A percentile compares a stretch with the other conserved stretches of the same genome.
Evolutionary conservation across 2,113 vertebrate genomes (phyloP).

Genomic region (Ptilonorhynchus violaceus): DNA sequence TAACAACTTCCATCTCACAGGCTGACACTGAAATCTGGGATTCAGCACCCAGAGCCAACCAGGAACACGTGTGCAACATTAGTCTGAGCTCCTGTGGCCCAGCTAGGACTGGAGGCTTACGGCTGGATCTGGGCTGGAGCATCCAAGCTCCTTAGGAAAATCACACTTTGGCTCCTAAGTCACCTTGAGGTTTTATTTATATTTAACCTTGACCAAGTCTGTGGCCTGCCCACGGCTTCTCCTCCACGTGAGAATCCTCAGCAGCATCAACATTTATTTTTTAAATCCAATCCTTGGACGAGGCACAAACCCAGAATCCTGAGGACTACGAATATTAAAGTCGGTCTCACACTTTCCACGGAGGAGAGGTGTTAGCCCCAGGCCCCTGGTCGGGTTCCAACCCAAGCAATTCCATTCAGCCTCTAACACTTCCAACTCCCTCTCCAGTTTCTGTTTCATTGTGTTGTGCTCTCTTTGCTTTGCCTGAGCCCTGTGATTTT

Average conservation of each 20-base stretch:
- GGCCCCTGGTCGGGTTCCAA: neutral
- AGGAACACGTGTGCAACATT: neutral
- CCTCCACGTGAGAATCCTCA: neutral
- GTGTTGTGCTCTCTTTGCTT: neutral
- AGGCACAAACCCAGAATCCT: neutral
- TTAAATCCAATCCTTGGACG: neutral
- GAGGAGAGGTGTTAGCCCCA: constrained; percentile 20
- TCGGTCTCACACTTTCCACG: neutral
- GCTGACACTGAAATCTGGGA: neutral
- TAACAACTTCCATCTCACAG: neutral
- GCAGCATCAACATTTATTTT: constrained; percentile 11
- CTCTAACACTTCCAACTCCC: neutral
- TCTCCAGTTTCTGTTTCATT: neutral
- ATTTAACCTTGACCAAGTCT: neutral
- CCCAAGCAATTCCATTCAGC: neutral
- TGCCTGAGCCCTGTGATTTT: neutral
- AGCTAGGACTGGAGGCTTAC: neutral
- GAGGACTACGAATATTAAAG: neutral
- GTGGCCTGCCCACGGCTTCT: neutral
- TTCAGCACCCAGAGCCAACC: neutral
- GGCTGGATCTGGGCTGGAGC: neutral
- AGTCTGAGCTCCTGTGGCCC: neutral
- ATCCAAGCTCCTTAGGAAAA: neutral
- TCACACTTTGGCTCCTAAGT: neutral
- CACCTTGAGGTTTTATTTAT: neutral